Evolutionary conservation across 2,113 vertebrate genomes (phyloP), one percentile per base, ranked within the genome.

Genomic region (Bufo bufo): DNA sequence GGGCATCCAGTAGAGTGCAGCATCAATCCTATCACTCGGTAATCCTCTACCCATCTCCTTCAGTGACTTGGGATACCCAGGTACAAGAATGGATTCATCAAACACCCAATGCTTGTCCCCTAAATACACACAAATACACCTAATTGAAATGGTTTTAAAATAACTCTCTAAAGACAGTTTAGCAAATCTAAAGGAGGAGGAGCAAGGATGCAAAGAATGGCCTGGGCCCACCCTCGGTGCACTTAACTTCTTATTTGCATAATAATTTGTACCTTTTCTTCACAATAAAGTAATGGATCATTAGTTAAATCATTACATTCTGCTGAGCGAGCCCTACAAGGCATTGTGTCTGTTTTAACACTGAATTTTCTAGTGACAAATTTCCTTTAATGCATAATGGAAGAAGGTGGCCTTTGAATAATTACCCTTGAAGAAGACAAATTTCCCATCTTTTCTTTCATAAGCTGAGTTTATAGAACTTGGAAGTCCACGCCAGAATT

Each of bases 371-470:
- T 58, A 54, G 13, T 12, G 8, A 11, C 1, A 54, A 7, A 54
- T 7, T 12, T 12, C 3, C 13, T 13, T 58, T 58, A 17, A 59
- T 33, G 12, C 4, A 58, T 1, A 45, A 13, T 23, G 66, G 0
- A 77, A 43, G 16, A 9, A 59, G 45, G 2, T 81, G 3, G 23
- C 20, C n/a, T 43, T 54, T 87, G 0, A 54, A 4, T 56, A 19
- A 84, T 20, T 90, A 97, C 97, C 97, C 93, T 98, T 98, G 92
- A 98, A 98, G 93, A 98, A 98, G 83, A 98, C 93, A 87, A 98
- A 98, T 86, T 97, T 97, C 3, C 97, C 97, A 87, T 98, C 96
- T 23, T 95, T 91, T 52, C 96, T 94, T 90, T 98, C 97, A 0
- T 97, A 98, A 69, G 96, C 97, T 0, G 97, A 95, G 75, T 97